Conservation (phyloP, 2,797 vertebrate species). For the Dendrocincla fuliginosa region DNA sequence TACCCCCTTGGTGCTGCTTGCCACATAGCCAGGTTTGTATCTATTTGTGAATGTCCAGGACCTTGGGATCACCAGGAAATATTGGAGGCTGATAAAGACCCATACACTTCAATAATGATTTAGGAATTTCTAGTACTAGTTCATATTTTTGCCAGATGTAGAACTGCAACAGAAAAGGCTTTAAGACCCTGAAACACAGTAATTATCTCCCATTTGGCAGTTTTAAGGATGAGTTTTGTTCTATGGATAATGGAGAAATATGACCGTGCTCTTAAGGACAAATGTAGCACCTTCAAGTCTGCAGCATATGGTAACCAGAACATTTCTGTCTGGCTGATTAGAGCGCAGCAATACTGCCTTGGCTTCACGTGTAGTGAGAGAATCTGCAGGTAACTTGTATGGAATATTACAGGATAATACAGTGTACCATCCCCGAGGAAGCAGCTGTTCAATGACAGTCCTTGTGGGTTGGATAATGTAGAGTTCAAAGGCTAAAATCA, state of each 20-base stretch:
- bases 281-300: neutral
- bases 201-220: neutral
- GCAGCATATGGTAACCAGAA: neutral
- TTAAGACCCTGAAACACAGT: neutral
- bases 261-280: neutral
- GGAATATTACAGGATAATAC: neutral
- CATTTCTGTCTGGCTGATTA: neutral
- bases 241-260: neutral
- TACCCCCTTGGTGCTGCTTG: slow-evolving; percentile 13
- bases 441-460: neutral
- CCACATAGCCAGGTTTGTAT: slow-evolving; percentile 69
- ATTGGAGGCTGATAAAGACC: neutral
- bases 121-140: neutral
- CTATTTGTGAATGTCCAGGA: neutral
- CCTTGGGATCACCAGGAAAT: neutral
- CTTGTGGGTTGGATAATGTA: neutral
- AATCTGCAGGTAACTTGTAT: neutral
- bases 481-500: neutral
- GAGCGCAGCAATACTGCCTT: neutral
- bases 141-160: neutral
- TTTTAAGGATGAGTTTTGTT: neutral
- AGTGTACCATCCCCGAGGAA: neutral
- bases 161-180: neutral
- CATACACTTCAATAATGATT: neutral
- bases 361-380: neutral